phyloP scores from a whole-genome alignment of 2,888 invertebrate genomes.

The Troides helena region DNA sequence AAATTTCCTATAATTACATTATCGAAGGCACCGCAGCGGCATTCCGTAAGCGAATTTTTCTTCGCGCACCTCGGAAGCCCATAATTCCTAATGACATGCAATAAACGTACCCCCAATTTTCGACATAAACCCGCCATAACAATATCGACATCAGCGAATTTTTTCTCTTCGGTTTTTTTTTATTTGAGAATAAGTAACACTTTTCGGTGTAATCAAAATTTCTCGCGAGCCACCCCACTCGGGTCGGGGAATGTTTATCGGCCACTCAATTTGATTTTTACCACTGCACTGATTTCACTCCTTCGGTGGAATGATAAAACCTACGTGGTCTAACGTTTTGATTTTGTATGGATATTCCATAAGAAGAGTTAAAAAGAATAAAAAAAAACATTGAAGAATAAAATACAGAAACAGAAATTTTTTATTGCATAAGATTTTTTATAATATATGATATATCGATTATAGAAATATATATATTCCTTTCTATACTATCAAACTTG shows the following conservation, averaged over 20 bases:
- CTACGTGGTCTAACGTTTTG: slow-evolving; percentile 53
- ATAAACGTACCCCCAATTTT: slow-evolving; percentile 81
- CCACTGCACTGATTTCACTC: slow-evolving; percentile 69
- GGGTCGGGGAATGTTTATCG: slow-evolving; percentile 66
- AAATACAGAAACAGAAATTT: background rate
- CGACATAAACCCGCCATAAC: slow-evolving; percentile 80
- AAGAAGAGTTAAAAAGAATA: background rate
- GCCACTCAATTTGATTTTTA: slow-evolving; percentile 78
- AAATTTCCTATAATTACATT: slow-evolving; percentile 80
- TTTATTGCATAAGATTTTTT: too few relatives aligned
- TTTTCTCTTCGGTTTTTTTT: slow-evolving; percentile 56
- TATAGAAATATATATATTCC: too few relatives aligned
- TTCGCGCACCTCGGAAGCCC: slow-evolving; percentile 71
- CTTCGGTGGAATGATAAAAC: slow-evolving; percentile 56
- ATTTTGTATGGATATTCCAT: slow-evolving; percentile 44
- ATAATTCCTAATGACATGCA: slow-evolving; percentile 81
- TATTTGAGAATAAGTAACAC: slow-evolving; percentile 79
- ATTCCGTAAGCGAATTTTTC: slow-evolving; percentile 66
- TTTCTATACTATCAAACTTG: too few relatives aligned
- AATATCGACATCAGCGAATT: slow-evolving; percentile 80
- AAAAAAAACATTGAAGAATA: background rate
- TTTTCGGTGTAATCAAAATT: slow-evolving; percentile 78
- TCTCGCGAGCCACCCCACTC: slow-evolving; percentile 48
- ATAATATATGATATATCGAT: too few relatives aligned
- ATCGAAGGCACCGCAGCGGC: slow-evolving; percentile 63